These are phyloP conservation scores for Phortica variegata DNA, from an alignment of 1,140 invertebrate genomes.

Conservation along the genomic window DNA sequence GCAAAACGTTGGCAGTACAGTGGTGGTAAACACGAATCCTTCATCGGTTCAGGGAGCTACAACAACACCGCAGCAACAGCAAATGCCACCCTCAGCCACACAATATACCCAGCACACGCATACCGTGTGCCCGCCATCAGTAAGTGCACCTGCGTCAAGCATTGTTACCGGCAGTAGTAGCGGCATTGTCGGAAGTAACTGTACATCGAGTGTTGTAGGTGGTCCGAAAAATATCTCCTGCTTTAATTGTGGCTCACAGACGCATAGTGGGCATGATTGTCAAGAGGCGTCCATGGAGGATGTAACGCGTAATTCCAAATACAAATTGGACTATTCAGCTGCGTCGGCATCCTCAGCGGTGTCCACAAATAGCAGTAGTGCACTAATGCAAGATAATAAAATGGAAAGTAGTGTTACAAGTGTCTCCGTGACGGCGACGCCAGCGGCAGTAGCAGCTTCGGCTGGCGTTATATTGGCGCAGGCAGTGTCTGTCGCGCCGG, in stretches of 20 bases:
- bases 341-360: conserved; percentile 30
- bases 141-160: conserved; percentile 14
- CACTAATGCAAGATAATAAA: conserved; percentile 16
- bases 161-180: conserved; percentile 4
- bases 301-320: conserved; percentile 69
- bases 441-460: conserved; percentile 12
- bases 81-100: conserved; percentile 47
- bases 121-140: conserved; percentile 20
- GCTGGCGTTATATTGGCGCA: no score
- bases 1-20: conserved; percentile 66
- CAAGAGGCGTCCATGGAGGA: conserved; percentile 85
- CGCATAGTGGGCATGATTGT: conserved; percentile 79
- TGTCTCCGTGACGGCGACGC: conserved; percentile 16
- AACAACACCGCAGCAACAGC: conserved; percentile 27
- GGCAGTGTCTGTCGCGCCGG: conserved; percentile 17
- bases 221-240: conserved; percentile 59
- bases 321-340: conserved; percentile 63
- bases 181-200: conserved; percentile 17
- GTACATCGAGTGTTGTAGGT: conserved; percentile 21
- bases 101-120: conserved; percentile 18
- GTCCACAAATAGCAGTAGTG: conserved; percentile 10
- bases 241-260: conserved; percentile 75
- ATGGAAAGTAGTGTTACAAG: conserved; percentile 23
- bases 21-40: conserved; percentile 36
- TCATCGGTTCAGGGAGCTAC: conserved; percentile 7